A percentile compares a stretch with the other conserved stretches of the same genome.
Conservation (phyloP, 23 tunicate genomes). For the Pegea sp. region DNA sequence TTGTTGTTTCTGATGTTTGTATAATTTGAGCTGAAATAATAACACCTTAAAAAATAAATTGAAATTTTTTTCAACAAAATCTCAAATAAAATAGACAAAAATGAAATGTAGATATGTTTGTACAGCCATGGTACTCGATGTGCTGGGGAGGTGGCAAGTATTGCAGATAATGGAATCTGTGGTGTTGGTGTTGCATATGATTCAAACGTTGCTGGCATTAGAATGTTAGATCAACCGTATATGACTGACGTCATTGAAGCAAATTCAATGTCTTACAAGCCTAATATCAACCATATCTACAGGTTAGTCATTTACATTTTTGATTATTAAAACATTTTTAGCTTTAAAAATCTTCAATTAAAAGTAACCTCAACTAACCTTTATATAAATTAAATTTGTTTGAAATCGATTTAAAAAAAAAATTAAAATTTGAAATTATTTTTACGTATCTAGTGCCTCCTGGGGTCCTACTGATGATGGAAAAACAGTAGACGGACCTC, state of each 20-base stretch:
- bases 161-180: slow-evolving; percentile 97
- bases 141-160: slow-evolving; percentile 88
- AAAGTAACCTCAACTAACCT: not conserved
- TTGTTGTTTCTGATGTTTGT: no score
- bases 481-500: slow-evolving; percentile 96
- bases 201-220: slow-evolving; percentile 77
- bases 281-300: slow-evolving; percentile 84
- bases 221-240: slow-evolving; percentile 98
- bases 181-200: slow-evolving; percentile 96
- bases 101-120: no score
- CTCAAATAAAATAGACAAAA: no score
- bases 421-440: not conserved
- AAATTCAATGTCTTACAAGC: slow-evolving; percentile 80
- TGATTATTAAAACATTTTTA: not conserved
- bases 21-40: no score
- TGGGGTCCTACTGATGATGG: slow-evolving; percentile 99
- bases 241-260: slow-evolving; percentile 99
- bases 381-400: no score
- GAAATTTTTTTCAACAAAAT: no score
- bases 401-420: no score
- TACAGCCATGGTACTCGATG: slow-evolving; percentile 99
- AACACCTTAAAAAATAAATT: no score
- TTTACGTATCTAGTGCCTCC: slow-evolving; percentile 48
- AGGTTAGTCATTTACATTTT: slow-evolving; percentile 23
- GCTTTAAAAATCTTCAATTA: not conserved